Percentiles rank a stretch among this genome's conserved stretches.
phyloP scores from a whole-genome alignment of 2,113 vertebrate species.

The Sylvia atricapilla region DNA sequence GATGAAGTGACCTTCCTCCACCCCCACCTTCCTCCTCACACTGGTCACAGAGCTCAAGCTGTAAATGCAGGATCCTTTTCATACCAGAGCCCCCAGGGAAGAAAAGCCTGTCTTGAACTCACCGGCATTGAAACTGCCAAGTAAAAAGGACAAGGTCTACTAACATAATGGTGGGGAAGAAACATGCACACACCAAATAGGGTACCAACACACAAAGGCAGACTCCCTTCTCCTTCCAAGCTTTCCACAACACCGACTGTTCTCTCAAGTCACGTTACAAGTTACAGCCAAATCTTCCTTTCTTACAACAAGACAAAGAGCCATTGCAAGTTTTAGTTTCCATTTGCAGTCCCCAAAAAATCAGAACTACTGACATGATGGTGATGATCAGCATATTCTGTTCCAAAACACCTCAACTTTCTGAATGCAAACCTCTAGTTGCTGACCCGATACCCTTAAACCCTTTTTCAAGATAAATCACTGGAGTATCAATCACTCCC shows the following conservation, averaged over 20 bases:
- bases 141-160: background rate
- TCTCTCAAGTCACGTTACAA: background rate
- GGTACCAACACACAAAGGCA: background rate
- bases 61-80: background rate
- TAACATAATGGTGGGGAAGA: background rate
- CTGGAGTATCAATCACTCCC: background rate
- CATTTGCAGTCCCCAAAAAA: background rate
- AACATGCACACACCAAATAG: background rate
- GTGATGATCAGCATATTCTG: background rate
- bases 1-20: background rate
- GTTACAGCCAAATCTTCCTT: background rate
- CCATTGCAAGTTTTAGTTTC: background rate
- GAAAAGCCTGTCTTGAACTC: background rate
- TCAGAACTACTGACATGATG: background rate
- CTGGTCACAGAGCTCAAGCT: background rate
- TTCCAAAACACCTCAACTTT: background rate
- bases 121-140: background rate
- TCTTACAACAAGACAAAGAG: background rate
- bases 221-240: background rate
- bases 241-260: background rate
- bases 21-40: background rate
- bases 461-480: background rate
- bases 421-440: background rate
- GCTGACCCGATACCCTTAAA: background rate
- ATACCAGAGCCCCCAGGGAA: background rate